Conservation (phyloP, 2,888 invertebrate genomes). For the Plusia festucae region DNA sequence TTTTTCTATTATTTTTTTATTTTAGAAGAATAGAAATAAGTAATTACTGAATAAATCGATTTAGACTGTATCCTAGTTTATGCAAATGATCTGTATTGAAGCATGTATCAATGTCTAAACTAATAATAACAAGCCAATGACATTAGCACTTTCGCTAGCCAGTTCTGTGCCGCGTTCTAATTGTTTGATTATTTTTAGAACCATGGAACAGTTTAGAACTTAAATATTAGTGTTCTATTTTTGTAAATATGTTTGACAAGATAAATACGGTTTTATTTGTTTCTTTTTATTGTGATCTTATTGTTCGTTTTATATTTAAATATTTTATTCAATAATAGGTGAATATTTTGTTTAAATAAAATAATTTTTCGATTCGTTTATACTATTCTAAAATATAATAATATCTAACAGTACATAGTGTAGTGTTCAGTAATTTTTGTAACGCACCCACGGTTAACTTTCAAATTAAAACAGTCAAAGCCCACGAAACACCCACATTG, state of each 20-base stretch:
- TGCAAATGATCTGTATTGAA: slow-evolving; percentile 7
- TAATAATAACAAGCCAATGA: slow-evolving; percentile 68
- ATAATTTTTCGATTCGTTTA: too few relatives aligned
- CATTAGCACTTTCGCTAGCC: slow-evolving; percentile 72
- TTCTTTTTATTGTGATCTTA: neutral
- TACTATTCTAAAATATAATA: too few relatives aligned
- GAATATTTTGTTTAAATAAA: too few relatives aligned
- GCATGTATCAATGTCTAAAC: slow-evolving; percentile 25
- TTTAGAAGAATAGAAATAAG: neutral
- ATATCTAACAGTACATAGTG: slow-evolving; percentile 10
- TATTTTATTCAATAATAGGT: too few relatives aligned
- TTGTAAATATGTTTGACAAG: neutral
- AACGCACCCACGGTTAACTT: slow-evolving; percentile 36
- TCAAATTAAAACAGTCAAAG: slow-evolving; percentile 44
- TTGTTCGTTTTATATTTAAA: too few relatives aligned
- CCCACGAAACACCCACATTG: slow-evolving; percentile 45
- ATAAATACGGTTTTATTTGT: neutral
- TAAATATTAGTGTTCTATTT: slow-evolving; percentile 29
- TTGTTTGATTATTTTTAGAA: slow-evolving; percentile 65
- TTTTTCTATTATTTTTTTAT: too few relatives aligned
- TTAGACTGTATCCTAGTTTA: neutral
- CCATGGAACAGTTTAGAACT: too few relatives aligned
- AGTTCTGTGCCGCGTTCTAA: slow-evolving; percentile 69
- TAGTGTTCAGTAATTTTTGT: slow-evolving; percentile 41
- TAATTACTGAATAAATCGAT: neutral